Evolutionary conservation across 2,797 vertebrate species (phyloP), one percentile per base, ranked within the genome.

Genomic region (Alexandromys oeconomus): DNA sequence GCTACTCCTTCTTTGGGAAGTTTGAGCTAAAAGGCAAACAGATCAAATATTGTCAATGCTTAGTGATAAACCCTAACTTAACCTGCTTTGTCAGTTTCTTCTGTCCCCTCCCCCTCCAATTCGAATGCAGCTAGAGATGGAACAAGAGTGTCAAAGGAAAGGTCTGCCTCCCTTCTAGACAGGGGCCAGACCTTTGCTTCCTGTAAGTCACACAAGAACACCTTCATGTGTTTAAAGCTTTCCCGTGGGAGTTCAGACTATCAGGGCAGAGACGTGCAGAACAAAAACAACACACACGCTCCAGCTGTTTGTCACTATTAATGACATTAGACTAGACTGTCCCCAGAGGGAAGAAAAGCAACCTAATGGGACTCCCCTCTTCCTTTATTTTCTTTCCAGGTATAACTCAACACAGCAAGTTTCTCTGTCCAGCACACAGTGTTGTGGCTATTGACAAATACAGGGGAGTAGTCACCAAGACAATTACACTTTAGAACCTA

Each of bases 11-110:
- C 61, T 87, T 73, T 86, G 46, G 74, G 21, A 37, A 81, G 14
- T 77, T 91, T 57, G 80, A 74, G n/a, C 51, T 84, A 85, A 77
- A 92, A 94, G 76, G 54, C n/a, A 89, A 93, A 71, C 48, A 48
- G 77, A 65, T 10, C 17, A 27, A 78, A 79, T 84, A 87, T 69
- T 61, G n/a, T 6, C 15, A 80, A 63, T 5, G 40, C 31, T 31
- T 9, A 57, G 34, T 71, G 23, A 73, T 40, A 78, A 34, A 12
- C 14, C 7, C 8, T 74, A 23, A 43, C 61, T 31, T 2, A 15
- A 61, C 31, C 46, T 40, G 14, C 25, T 27, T 37, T 54, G 21
- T 6, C 48, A 19, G 48, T 61, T 51, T 29, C 40, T 23, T 23
- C 46, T 29, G 19, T 7, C 25, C 37, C 1, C 23, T 37, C 37